Evolutionary conservation across 1,140 invertebrate species (phyloP), one percentile per base, ranked within the genome.

Genomic region (Pectinophora gossypiella): DNA sequence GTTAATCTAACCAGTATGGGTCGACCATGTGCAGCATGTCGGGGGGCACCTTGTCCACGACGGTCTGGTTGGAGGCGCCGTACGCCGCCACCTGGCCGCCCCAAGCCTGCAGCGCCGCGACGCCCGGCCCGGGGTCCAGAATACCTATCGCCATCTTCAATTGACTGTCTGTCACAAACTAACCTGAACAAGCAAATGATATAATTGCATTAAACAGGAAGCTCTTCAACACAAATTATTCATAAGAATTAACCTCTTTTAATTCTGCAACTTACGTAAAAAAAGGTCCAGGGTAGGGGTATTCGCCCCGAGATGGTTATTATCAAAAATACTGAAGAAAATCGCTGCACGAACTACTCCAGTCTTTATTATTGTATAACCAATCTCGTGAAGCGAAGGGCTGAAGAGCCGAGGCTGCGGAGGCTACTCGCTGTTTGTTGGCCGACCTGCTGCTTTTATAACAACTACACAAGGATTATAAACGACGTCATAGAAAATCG

Each of bases 11-110:
- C 91, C 91, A 92, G 58, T 92, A 89, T 18, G 90, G 83, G 69
- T 91, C 90, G 46, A 92, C 74, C 69, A 91, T 84, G 68, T 91
- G 89, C 23, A 90, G 64, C 90, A 92, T 91, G 6, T 91, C 90
- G 2, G 87, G 85, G 10, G 89, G 81, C 49, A 88, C 91, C 80
- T 88, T 89, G 70, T 89, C 87, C 35, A 89, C 86, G 36, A 89
- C 87, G 22, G 87, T 89, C 53, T 86, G 69, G 63, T 89, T 89
- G 51, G 81, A 75, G 19, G 74, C 63, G 48, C 84, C 79, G 54
- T 78, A 89, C n/a, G 87, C 86, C 15, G 77, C 76, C 15, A 77
- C 75, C 52, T 88, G 87, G 12, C 76, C 78, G 18, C 81, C 81
- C 85, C 86, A 88, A 35, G 79, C 67, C 64, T 88, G 81, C 36